phyloP scores from a whole-genome alignment of 1,140 invertebrate species.

The Delia radicum region DNA sequence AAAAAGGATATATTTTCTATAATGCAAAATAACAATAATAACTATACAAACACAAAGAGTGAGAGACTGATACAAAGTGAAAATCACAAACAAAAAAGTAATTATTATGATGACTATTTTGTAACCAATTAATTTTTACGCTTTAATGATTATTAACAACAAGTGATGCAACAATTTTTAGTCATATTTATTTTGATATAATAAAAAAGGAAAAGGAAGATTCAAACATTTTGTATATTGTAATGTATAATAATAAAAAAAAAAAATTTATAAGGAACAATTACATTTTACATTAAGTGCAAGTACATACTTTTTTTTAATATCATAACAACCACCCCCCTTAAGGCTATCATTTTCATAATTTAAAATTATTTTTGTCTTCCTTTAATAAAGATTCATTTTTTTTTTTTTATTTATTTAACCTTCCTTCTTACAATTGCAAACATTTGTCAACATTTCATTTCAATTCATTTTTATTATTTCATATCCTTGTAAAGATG shows the following conservation, averaged over 20 bases:
- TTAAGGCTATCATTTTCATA: neutral
- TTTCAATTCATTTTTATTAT: neutral
- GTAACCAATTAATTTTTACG: slow-evolving; percentile 24
- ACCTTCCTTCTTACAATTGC: slow-evolving; percentile 10
- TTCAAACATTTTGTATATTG: too few relatives aligned
- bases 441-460: slow-evolving; percentile 23
- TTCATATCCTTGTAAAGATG: neutral
- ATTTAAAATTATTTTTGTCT: neutral
- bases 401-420: slow-evolving; percentile 9
- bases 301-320: neutral
- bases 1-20: neutral
- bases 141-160: slow-evolving; percentile 22
- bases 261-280: too few relatives aligned
- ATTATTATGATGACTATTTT: slow-evolving; percentile 18
- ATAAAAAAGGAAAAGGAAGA: neutral
- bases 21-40: neutral
- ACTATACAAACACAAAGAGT: neutral
- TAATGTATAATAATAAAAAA: too few relatives aligned
- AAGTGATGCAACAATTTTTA: slow-evolving; percentile 2
- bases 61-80: neutral
- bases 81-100: neutral
- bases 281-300: neutral
- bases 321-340: neutral
- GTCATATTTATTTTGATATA: neutral
- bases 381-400: neutral